These are phyloP conservation scores for Himalopsyche kuldschensis DNA, from an alignment of 2,888 invertebrate genomes.

Conservation along the genomic window DNA sequence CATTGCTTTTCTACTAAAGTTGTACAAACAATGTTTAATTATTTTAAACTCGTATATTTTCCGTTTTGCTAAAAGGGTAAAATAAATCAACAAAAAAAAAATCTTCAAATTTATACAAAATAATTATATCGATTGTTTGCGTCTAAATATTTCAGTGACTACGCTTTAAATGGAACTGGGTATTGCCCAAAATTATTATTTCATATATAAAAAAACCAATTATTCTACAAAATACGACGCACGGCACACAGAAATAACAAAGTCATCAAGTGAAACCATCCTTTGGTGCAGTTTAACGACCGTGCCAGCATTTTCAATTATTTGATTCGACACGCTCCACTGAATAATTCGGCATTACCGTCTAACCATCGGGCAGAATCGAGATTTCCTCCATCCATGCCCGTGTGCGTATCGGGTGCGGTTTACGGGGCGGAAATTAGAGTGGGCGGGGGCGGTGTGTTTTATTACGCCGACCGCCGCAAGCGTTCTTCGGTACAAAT, in stretches of 20 bases:
- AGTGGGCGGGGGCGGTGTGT: slow-evolving; percentile 17
- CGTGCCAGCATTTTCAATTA: not conserved
- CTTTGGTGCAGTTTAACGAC: not conserved
- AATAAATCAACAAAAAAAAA: no score
- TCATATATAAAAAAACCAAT: not conserved
- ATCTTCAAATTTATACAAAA: no score
- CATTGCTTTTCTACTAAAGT: no score
- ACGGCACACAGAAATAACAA: not conserved
- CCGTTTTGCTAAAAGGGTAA: no score
- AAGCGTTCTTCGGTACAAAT: slow-evolving; percentile 33
- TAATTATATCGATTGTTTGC: no score
- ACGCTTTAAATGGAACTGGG: no score
- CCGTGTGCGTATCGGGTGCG: slow-evolving; percentile 8
- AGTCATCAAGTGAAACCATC: not conserved
- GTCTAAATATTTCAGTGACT: no score
- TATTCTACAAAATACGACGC: not conserved
- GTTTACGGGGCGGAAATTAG: not conserved
- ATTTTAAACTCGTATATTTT: no score
- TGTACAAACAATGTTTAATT: no score
- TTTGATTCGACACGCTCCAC: not conserved
- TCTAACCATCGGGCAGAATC: not conserved
- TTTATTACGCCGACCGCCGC: slow-evolving; percentile 28
- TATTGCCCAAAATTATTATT: not conserved
- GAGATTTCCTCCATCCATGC: not conserved
- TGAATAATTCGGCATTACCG: not conserved